Evolutionary conservation across 2,113 vertebrate genomes (phyloP), one percentile per base, ranked within the genome.

Genomic region (Nyctibius bracteatus): DNA sequence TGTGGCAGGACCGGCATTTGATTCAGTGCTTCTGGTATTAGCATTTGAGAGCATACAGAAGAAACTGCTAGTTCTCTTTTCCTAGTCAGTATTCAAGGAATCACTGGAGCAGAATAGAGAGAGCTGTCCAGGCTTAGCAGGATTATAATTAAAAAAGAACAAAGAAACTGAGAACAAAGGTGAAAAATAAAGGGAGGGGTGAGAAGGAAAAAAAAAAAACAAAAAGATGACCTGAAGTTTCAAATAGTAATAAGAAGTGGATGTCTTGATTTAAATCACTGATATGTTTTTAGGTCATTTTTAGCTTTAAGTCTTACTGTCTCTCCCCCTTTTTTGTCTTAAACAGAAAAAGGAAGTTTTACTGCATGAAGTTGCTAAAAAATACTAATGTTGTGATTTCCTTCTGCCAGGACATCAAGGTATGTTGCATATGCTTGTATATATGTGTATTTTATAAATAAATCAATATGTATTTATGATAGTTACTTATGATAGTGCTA

Each of bases 131-230:
- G 77, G 62, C 35, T 96, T 95, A 93, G 68, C 31, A 51, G 91
- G 92, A 54, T 95, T 92, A 77, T 93, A 84, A 96, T 95, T 96
- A 96, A 88, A 92, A 80, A 46, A 72, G 85, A 93, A 72, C 37
- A 84, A 79, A 94, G 90, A 92, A 87, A 79, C 51, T 43, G 61
- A 86, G 81, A 94, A 81, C 25, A 89, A 89, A 93, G 59, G 55
- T 95, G 59, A 84, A 88, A 92, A 94, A 78, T 74, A 74, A 81
- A 81, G 30, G 52, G 28, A 55, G 16, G 39, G 23, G 6, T 67
- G 43, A 87, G 52, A 79, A 59, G 49, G 31, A 15, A 65, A 73
- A 35, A 88, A 33, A 62, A 75, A 43, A 43, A 10, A 10, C 41
- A 43, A 43, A 43, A 43, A n/a, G n/a, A n/a, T n/a, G 20, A 37